These are phyloP conservation scores for Cephalopholis sonnerati DNA, from an alignment of 2,113 vertebrate genomes.

Conservation along the genomic window DNA sequence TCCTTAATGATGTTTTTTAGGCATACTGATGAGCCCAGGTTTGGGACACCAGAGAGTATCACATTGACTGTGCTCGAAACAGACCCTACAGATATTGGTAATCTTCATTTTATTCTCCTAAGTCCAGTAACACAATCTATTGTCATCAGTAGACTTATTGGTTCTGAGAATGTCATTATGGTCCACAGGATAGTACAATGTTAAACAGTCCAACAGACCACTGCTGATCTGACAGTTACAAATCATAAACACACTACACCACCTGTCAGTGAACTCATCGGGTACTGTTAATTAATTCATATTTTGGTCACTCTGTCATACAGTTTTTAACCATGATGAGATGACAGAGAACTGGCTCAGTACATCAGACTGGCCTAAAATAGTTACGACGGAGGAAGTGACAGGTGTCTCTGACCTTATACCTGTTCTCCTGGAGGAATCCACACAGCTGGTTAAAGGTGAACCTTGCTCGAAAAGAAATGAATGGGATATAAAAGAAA, in stretches of 20 bases:
- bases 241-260: no score
- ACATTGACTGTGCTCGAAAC: constrained; percentile 12
- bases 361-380: no score
- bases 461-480: background rate
- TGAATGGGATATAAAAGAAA: no score
- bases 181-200: background rate
- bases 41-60: constrained; percentile 36
- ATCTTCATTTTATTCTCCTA: background rate
- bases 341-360: background rate
- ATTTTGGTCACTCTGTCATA: background rate
- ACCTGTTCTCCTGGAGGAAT: background rate
- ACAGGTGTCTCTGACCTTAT: background rate
- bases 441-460: background rate
- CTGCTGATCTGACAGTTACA: no score
- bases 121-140: background rate
- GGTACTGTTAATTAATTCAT: no score
- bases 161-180: background rate
- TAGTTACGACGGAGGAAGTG: background rate
- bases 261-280: no score
- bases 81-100: background rate
- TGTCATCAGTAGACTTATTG: no score
- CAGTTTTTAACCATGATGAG: background rate
- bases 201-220: no score
- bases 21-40: background rate
- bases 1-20: background rate